Conservation (phyloP, 2,888 invertebrate genomes). For the Fragum sueziense region DNA sequence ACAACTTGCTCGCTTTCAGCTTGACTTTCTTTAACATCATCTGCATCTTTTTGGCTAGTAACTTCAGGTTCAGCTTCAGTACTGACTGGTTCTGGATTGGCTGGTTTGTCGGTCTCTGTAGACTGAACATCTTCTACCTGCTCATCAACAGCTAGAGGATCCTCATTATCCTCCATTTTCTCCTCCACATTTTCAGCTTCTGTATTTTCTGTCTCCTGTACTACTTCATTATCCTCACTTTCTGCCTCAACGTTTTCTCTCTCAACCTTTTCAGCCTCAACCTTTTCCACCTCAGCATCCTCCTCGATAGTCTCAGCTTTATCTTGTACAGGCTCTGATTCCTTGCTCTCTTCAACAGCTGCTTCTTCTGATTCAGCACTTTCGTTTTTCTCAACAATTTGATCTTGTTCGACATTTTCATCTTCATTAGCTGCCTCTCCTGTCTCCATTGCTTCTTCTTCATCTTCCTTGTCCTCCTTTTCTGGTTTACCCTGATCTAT, state of each 20-base stretch:
- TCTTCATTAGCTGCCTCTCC: conserved; percentile 20
- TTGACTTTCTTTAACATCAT: conserved; percentile 29
- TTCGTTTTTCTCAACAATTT: conserved; percentile 18
- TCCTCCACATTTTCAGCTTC: not conserved
- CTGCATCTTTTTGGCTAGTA: conserved; percentile 33
- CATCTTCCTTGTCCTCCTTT: conserved; percentile 16
- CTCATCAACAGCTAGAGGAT: not conserved
- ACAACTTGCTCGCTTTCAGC: conserved; percentile 38
- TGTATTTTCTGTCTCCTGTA: not conserved
- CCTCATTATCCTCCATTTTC: not conserved
- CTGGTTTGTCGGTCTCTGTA: not conserved
- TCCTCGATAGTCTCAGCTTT: not conserved
- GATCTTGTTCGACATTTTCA: conserved; percentile 31
- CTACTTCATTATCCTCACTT: not conserved
- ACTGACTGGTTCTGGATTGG: conserved; percentile 7
- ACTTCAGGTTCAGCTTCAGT: not conserved
- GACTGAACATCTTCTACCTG: not conserved
- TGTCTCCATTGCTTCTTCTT: conserved; percentile 22
- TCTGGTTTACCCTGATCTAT: too few relatives aligned
- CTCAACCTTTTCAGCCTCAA: not conserved
- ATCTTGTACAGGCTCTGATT: not conserved
- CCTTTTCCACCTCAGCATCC: not conserved
- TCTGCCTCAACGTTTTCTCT: not conserved
- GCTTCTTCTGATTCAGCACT: conserved; percentile 19
- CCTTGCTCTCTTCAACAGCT: not conserved